Conservation (phyloP, 2,797 vertebrate species). For the Sebastes taczanowskii region DNA sequence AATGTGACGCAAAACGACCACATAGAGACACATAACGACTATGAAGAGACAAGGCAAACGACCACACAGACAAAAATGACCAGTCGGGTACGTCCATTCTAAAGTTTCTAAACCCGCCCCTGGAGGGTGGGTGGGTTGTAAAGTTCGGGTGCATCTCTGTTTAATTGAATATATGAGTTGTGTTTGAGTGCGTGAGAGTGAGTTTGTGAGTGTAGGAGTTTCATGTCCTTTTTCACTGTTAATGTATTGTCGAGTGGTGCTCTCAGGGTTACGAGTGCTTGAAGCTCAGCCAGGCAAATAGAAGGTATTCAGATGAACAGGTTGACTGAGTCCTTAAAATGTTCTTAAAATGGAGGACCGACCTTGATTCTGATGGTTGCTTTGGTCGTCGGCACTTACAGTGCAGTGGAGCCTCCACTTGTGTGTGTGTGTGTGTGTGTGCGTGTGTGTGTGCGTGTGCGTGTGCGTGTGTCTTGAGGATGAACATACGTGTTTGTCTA, state of each 20-base stretch:
- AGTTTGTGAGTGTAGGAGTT: not conserved
- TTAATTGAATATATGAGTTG: not conserved
- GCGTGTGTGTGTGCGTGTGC: not conserved
- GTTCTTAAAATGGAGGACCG: not conserved
- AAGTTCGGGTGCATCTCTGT: not conserved
- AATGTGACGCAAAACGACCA: not conserved
- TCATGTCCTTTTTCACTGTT: not conserved
- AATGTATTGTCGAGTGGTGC: not conserved
- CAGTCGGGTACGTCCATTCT: not conserved
- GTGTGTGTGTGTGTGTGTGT: not conserved
- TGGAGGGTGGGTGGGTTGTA: not conserved
- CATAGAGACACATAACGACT: too few species aligned
- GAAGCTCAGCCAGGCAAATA: not conserved
- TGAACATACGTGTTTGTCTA: not conserved
- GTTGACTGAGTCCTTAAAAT: not conserved
- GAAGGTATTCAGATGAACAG: not conserved
- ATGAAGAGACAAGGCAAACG: too few species aligned
- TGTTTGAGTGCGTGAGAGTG: not conserved
- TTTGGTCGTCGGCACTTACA: not conserved
- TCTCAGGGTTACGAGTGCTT: not conserved
- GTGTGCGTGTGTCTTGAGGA: not conserved
- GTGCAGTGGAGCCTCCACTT: not conserved
- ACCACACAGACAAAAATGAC: not conserved
- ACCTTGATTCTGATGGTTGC: not conserved
- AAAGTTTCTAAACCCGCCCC: not conserved